These are phyloP conservation scores for Falco columbarius DNA, from an alignment of 2,797 vertebrate species.

Conservation along the genomic window DNA sequence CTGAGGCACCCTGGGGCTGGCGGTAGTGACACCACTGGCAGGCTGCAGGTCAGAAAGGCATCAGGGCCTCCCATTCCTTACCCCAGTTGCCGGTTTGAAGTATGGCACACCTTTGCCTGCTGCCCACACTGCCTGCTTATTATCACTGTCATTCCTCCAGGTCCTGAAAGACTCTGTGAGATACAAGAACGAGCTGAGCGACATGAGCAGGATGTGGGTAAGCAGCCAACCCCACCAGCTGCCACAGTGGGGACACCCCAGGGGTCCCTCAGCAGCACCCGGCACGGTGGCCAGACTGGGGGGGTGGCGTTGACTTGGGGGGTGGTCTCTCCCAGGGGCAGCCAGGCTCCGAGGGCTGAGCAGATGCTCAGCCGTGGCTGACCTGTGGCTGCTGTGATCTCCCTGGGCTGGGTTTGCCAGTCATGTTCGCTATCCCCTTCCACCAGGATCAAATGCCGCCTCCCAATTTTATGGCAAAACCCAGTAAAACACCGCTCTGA, in stretches of 20 bases:
- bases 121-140: neutral
- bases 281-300: accelerated
- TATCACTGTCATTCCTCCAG: constrained; percentile 62
- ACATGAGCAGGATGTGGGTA: constrained; percentile 99
- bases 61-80: neutral
- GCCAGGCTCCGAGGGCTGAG: neutral
- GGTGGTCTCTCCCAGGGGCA: neutral
- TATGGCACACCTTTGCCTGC: neutral
- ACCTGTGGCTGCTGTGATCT: neutral
- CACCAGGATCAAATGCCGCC: neutral
- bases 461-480: neutral
- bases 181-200: constrained; percentile 92
- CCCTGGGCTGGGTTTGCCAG: neutral
- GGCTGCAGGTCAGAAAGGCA: neutral
- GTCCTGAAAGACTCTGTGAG: constrained; percentile 96
- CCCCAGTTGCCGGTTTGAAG: neutral
- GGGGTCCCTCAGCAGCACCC: neutral
- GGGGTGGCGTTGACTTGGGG: accelerated
- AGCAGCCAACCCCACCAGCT: constrained; percentile 21
- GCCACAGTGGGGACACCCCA: accelerated
- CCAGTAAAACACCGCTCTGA: neutral
- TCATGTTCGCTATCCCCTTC: neutral
- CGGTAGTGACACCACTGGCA: accelerated
- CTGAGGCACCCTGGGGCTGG: neutral
- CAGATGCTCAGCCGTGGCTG: neutral